Conservation (phyloP, 2,888 invertebrate genomes). For the Lamellibrachia satsuma region DNA sequence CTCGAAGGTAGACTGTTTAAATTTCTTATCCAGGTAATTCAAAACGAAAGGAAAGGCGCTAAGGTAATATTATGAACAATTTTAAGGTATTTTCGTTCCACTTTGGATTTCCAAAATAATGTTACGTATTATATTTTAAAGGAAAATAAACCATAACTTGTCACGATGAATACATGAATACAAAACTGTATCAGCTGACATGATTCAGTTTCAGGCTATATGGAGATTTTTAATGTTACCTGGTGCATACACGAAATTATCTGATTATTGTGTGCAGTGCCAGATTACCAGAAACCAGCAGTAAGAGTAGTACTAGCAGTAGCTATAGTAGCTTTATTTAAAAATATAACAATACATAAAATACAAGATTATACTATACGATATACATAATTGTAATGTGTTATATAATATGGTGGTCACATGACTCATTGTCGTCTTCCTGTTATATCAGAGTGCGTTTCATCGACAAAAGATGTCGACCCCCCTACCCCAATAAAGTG, state of each 20-base stretch:
- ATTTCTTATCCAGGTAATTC: no score
- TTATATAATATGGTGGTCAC: no score
- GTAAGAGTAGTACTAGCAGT: no score
- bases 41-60: no score
- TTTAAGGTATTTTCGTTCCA: background rate
- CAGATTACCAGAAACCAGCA: no score
- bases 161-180: background rate
- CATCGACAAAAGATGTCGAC: background rate
- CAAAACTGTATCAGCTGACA: background rate
- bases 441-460: background rate
- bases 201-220: background rate
- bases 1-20: no score
- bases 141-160: background rate
- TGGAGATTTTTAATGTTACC: no score
- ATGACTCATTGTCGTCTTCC: no score
- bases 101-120: background rate
- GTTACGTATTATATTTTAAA: background rate
- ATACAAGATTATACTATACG: background rate
- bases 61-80: background rate
- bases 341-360: background rate
- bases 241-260: no score
- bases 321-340: no score
- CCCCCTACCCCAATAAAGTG: background rate
- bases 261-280: no score
- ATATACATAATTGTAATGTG: background rate